Conservation (phyloP, 2,113 vertebrate species). For the Rutilus rutilus region DNA sequence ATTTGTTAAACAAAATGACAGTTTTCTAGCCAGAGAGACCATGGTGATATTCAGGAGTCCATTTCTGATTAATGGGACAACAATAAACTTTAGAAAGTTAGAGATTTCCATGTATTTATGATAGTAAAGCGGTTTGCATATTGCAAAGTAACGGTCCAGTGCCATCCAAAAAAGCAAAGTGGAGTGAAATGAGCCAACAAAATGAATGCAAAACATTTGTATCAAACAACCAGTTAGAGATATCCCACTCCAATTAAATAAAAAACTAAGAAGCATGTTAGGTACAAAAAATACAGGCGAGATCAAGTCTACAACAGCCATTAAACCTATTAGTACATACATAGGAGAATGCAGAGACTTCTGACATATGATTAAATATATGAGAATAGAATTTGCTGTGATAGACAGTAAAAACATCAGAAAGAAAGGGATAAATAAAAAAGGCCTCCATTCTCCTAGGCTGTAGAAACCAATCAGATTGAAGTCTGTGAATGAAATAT, state of each 20-base stretch:
- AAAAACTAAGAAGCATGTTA: slow-evolving; percentile 48
- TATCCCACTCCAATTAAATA: slow-evolving; percentile 52
- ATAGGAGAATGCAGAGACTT: slow-evolving; percentile 61
- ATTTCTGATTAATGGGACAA: slow-evolving; percentile 46
- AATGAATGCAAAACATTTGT: slow-evolving; percentile 57
- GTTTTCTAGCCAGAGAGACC: slow-evolving; percentile 41
- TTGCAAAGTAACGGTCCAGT: slow-evolving; percentile 59
- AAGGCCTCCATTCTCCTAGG: neutral
- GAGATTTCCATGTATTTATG: slow-evolving; percentile 36
- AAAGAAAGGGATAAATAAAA: slow-evolving; percentile 44
- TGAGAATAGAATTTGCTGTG: slow-evolving; percentile 37
- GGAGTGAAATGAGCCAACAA: slow-evolving; percentile 56
- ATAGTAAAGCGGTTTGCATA: slow-evolving; percentile 58
- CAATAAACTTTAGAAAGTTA: slow-evolving; percentile 24
- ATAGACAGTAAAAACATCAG: slow-evolving; percentile 52
- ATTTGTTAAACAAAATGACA: slow-evolving; percentile 62
- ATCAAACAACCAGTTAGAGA: slow-evolving; percentile 53
- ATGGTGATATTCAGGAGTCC: neutral
- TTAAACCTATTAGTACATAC: slow-evolving; percentile 62
- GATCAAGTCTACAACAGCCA: slow-evolving; percentile 54
- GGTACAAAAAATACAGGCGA: slow-evolving; percentile 52
- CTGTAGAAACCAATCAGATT: neutral
- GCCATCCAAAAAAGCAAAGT: slow-evolving; percentile 69
- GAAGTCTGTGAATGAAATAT: slow-evolving; percentile 50
- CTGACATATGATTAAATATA: slow-evolving; percentile 50